Conservation (phyloP, 1,140 invertebrate species). For the Neomicropteryx cornuta region DNA sequence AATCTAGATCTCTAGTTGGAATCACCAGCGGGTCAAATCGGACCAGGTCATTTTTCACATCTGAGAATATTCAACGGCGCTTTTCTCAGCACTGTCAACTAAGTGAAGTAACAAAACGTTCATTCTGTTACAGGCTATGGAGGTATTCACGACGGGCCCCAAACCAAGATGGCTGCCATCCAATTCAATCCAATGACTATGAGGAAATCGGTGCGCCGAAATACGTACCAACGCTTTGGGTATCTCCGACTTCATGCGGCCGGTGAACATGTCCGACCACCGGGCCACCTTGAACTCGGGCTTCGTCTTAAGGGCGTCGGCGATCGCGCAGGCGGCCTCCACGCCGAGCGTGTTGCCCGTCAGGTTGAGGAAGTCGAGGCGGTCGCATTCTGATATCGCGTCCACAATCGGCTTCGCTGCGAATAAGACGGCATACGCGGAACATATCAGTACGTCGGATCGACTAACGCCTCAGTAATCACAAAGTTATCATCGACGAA, state of each 20-base stretch:
- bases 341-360: slow-evolving; percentile 92
- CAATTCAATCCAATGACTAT: background rate
- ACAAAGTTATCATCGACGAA: background rate
- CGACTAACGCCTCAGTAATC: too few species aligned
- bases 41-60: too few species aligned
- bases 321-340: slow-evolving; percentile 74
- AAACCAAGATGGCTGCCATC: background rate
- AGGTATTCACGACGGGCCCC: too few species aligned
- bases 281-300: slow-evolving; percentile 68
- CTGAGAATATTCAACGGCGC: too few species aligned
- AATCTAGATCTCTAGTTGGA: too few species aligned
- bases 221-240: slow-evolving; percentile 68
- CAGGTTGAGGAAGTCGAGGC: slow-evolving; percentile 64
- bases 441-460: too few species aligned
- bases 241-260: slow-evolving; percentile 90
- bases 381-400: slow-evolving; percentile 48
- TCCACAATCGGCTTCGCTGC: slow-evolving; percentile 52
- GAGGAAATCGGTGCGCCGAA: too few species aligned
- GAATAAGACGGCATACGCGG: too few species aligned
- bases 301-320: slow-evolving; percentile 64
- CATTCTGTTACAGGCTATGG: too few species aligned
- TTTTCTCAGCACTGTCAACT: too few species aligned
- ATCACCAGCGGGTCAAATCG: too few species aligned
- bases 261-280: slow-evolving; percentile 96
- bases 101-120: too few species aligned